These are phyloP conservation scores for Andrena camellia DNA, from an alignment of 2,888 invertebrate species.

Conservation along the genomic window DNA sequence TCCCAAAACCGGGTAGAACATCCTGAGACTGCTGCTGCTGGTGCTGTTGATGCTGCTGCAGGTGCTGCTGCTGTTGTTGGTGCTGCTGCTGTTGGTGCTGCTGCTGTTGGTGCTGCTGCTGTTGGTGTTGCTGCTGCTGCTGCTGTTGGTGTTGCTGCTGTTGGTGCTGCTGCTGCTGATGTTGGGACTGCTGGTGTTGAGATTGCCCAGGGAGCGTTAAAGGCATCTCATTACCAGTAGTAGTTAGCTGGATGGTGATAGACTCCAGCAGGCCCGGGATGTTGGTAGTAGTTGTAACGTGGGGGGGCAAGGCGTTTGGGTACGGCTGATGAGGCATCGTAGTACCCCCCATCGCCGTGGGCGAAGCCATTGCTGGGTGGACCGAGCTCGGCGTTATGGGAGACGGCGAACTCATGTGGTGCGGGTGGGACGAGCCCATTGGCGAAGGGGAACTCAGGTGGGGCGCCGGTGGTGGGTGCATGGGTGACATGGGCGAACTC, in stretches of 20 bases:
- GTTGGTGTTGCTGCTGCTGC: conserved; percentile 84
- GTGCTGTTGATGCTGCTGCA: conserved; percentile 86
- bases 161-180: conserved; percentile 86
- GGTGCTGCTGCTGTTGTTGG: conserved; percentile 86
- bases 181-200: conserved; percentile 84
- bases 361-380: conserved; percentile 80
- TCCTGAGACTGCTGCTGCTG: conserved; percentile 82
- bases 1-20: conserved; percentile 80
- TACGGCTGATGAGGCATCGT: conserved; percentile 87
- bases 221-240: conserved; percentile 91
- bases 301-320: conserved; percentile 95
- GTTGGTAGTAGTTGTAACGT: conserved; percentile 91
- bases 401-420: conserved; percentile 84
- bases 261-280: conserved; percentile 83
- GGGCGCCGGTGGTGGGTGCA: conserved; percentile 77
- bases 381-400: conserved; percentile 84
- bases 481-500: conserved; percentile 82
- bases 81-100: conserved; percentile 84
- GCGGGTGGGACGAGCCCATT: conserved; percentile 81
- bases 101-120: conserved; percentile 86
- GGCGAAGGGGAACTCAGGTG: conserved; percentile 83
- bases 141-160: conserved; percentile 84
- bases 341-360: conserved; percentile 83
- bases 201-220: conserved; percentile 76
- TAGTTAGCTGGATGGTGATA: conserved; percentile 89